Percentiles rank a stretch among this genome's conserved stretches.
phyloP scores from a whole-genome alignment of 2,888 invertebrate genomes.

The Melieria crassipennis region DNA sequence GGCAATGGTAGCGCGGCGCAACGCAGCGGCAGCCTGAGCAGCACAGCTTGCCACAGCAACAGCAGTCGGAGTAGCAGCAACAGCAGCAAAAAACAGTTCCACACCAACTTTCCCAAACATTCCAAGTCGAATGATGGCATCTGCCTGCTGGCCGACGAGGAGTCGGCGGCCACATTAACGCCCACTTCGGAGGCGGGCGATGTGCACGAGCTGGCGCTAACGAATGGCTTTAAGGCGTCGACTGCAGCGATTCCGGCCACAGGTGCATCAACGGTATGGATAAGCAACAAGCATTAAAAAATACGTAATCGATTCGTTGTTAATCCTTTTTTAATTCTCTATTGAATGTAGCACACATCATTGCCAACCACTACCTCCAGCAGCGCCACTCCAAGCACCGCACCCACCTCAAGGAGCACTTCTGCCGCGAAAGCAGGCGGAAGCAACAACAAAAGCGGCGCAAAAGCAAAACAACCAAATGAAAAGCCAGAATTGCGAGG shows the following conservation, averaged over 20 bases:
- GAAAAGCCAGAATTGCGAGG: slow-evolving; percentile 33
- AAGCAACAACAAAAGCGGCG: slow-evolving; percentile 36
- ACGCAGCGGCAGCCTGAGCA: slow-evolving; percentile 57
- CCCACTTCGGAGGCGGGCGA: slow-evolving; percentile 57
- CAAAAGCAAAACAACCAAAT: slow-evolving; percentile 35
- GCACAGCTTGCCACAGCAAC: slow-evolving; percentile 49
- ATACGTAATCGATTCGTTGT: too few species aligned
- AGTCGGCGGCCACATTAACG: slow-evolving; percentile 57
- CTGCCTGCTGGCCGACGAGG: slow-evolving; percentile 59
- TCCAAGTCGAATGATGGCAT: slow-evolving; percentile 61
- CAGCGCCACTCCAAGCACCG: slow-evolving; percentile 32
- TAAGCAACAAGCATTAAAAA: too few species aligned
- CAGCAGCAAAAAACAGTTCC: slow-evolving; percentile 53
- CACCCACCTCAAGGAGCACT: slow-evolving; percentile 11
- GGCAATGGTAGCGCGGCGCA: slow-evolving; percentile 43
- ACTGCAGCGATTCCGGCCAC: slow-evolving; percentile 9
- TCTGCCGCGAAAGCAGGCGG: slow-evolving; percentile 28
- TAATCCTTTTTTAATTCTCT: not conserved
- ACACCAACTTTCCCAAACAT: slow-evolving; percentile 57
- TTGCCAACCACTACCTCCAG: slow-evolving; percentile 23
- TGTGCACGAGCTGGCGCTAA: slow-evolving; percentile 39
- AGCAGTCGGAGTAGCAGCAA: slow-evolving; percentile 53
- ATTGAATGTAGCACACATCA: not conserved
- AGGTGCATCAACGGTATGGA: not conserved
- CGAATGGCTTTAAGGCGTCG: slow-evolving; percentile 49